A percentile compares a stretch with the other conserved stretches of the same genome.
These are phyloP conservation scores for Petaurus breviceps DNA, from an alignment of 2,113 vertebrate genomes.

Conservation along the genomic window DNA sequence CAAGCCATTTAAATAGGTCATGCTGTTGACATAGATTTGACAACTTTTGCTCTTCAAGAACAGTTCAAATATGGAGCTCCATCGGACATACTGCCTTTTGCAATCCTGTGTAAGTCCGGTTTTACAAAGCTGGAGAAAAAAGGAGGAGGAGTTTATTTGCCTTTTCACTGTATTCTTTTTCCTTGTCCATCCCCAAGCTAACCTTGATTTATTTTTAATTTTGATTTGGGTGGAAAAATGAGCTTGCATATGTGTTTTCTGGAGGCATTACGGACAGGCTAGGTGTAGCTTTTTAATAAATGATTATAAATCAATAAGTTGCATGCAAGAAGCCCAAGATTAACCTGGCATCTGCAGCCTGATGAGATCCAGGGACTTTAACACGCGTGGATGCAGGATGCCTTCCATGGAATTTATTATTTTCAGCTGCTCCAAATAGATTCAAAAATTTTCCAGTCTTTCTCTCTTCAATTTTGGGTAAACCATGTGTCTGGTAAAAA, in stretches of 20 bases:
- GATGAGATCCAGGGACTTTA: slow-evolving; percentile 66
- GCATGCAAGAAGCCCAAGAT: slow-evolving; percentile 50
- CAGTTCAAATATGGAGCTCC: slow-evolving; percentile 42
- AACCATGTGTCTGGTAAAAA: slow-evolving; percentile 75
- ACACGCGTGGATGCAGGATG: slow-evolving; percentile 37
- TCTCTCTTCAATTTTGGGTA: slow-evolving; percentile 37
- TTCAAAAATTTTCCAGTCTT: slow-evolving; percentile 55
- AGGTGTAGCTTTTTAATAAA: slow-evolving; percentile 77
- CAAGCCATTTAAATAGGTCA: neutral
- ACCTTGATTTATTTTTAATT: slow-evolving; percentile 61
- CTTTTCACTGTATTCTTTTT: neutral
- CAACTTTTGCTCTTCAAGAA: slow-evolving; percentile 39
- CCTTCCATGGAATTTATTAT: slow-evolving; percentile 75
- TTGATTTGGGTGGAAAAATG: slow-evolving; percentile 40
- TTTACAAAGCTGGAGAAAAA: accelerated
- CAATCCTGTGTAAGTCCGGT: neutral
- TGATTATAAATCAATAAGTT: slow-evolving; percentile 83
- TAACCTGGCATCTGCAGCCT: slow-evolving; percentile 70
- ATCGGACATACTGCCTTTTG: neutral
- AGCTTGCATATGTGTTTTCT: neutral
- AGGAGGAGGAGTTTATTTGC: neutral
- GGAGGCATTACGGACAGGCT: neutral
- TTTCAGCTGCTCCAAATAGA: slow-evolving; percentile 73
- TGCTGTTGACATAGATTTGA: slow-evolving; percentile 28
- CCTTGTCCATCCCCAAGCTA: neutral